Conservation (phyloP, 1,140 invertebrate genomes). For the Manduca sexta region DNA sequence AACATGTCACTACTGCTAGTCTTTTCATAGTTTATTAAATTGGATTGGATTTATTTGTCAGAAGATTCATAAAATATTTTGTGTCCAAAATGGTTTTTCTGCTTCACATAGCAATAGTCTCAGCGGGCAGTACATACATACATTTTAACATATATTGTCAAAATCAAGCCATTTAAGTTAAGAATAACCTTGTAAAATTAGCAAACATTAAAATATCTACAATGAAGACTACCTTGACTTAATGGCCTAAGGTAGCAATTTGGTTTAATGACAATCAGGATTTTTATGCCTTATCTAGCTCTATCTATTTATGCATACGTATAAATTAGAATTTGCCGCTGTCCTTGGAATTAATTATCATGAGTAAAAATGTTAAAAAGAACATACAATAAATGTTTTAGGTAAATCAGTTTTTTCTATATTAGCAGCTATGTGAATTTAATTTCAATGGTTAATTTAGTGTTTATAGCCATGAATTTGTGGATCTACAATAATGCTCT, state of each 20-base stretch:
- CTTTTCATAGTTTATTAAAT: too few species aligned
- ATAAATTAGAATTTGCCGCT: slow-evolving; percentile 8
- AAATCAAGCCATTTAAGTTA: slow-evolving; percentile 11
- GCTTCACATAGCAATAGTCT: not conserved
- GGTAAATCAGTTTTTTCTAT: not conserved
- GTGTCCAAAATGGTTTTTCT: not conserved
- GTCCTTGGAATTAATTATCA: slow-evolving; percentile 18
- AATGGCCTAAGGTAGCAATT: slow-evolving; percentile 40
- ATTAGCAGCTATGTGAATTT: not conserved
- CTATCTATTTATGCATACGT: slow-evolving; percentile 9
- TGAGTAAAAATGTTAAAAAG: slow-evolving; percentile 9
- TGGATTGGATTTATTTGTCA: too few species aligned
- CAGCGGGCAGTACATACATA: too few species aligned
- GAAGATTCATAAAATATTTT: too few species aligned
- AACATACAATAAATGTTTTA: slow-evolving; percentile 1
- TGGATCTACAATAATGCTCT: too few species aligned
- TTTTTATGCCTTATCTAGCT: slow-evolving; percentile 19
- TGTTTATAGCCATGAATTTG: too few species aligned
- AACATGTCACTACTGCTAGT: too few species aligned
- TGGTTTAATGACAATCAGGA: slow-evolving; percentile 21
- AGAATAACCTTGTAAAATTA: slow-evolving; percentile 47
- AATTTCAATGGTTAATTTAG: too few species aligned
- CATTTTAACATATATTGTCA: slow-evolving; percentile 3
- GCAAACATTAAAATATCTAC: slow-evolving; percentile 56
- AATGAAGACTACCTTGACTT: slow-evolving; percentile 47